Evolutionary conservation across 2,888 invertebrate species (phyloP).

Genomic region (Drosophila yooni): DNA sequence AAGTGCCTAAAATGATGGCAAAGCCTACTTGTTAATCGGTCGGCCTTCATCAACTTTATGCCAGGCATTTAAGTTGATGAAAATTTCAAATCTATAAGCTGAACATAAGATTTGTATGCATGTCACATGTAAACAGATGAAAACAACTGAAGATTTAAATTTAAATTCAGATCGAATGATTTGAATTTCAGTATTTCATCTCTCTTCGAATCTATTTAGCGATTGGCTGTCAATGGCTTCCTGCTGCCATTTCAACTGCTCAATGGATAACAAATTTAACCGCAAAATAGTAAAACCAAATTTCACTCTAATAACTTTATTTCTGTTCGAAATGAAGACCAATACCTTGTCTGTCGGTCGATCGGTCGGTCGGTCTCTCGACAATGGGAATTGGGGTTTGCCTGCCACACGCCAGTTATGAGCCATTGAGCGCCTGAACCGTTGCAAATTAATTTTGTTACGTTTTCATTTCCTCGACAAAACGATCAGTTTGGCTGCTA

Average conservation of each 20-base stretch:
- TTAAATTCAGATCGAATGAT: slow-evolving; percentile 34
- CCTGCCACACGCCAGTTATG: slow-evolving; percentile 66
- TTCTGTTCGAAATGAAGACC: slow-evolving; percentile 33
- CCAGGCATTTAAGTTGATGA: slow-evolving; percentile 47
- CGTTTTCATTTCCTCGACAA: slow-evolving; percentile 76
- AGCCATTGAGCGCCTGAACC: slow-evolving; percentile 58
- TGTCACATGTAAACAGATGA: slow-evolving; percentile 30
- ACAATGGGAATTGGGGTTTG: slow-evolving; percentile 10
- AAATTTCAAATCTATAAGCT: slow-evolving; percentile 58
- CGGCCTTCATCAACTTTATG: slow-evolving; percentile 44
- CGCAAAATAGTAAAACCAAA: slow-evolving; percentile 43
- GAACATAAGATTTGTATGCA: slow-evolving; percentile 33
- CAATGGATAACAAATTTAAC: slow-evolving; percentile 43
- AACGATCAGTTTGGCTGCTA: slow-evolving; percentile 54
- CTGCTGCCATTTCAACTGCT: slow-evolving; percentile 35
- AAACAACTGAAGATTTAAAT: slow-evolving; percentile 22
- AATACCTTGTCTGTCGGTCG: slow-evolving; percentile 7
- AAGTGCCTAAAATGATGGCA: slow-evolving; percentile 12
- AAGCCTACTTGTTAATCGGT: slow-evolving; percentile 47
- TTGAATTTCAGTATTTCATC: slow-evolving; percentile 42
- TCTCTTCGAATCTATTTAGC: slow-evolving; percentile 43
- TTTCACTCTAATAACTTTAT: slow-evolving; percentile 74
- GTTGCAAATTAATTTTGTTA: slow-evolving; percentile 77
- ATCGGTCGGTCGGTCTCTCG: not conserved
- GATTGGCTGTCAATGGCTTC: slow-evolving; percentile 41